phyloP scores from a whole-genome alignment of 2,888 invertebrate species.

The Scrobipalpa costella region DNA sequence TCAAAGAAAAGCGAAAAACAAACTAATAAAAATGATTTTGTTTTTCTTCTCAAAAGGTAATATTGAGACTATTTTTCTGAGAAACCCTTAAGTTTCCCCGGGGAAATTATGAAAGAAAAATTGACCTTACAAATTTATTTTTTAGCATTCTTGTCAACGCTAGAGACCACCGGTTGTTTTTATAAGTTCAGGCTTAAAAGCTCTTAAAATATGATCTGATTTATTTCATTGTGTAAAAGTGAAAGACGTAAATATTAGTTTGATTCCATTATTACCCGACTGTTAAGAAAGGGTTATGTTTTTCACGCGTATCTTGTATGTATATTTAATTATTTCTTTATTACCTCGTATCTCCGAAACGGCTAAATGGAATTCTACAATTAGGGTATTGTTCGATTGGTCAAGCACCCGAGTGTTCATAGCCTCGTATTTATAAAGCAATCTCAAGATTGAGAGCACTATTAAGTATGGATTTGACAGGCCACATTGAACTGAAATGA shows the following conservation, averaged over 20 bases:
- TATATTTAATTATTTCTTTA: too few relatives aligned
- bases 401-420: too few relatives aligned
- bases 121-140: conserved; percentile 15
- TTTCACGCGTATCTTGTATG: too few relatives aligned
- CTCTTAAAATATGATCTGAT: not conserved
- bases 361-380: too few relatives aligned
- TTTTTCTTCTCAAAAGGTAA: conserved; percentile 1
- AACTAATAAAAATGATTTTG: conserved; percentile 5
- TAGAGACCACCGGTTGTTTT: not conserved
- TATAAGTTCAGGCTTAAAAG: not conserved
- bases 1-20: conserved; percentile 4
- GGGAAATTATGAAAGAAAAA: conserved; percentile 13
- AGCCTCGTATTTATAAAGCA: too few relatives aligned
- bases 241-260: not conserved
- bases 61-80: conserved; percentile 17
- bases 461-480: too few relatives aligned
- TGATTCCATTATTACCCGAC: too few relatives aligned
- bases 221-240: not conserved
- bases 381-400: too few relatives aligned
- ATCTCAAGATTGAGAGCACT: too few relatives aligned
- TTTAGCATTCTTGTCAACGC: conserved; percentile 2
- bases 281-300: too few relatives aligned
- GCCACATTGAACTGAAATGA: too few relatives aligned
- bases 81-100: conserved; percentile 7
- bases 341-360: too few relatives aligned